phyloP scores from a whole-genome alignment of 2,888 invertebrate genomes.

The Alentia gelatinosa region DNA sequence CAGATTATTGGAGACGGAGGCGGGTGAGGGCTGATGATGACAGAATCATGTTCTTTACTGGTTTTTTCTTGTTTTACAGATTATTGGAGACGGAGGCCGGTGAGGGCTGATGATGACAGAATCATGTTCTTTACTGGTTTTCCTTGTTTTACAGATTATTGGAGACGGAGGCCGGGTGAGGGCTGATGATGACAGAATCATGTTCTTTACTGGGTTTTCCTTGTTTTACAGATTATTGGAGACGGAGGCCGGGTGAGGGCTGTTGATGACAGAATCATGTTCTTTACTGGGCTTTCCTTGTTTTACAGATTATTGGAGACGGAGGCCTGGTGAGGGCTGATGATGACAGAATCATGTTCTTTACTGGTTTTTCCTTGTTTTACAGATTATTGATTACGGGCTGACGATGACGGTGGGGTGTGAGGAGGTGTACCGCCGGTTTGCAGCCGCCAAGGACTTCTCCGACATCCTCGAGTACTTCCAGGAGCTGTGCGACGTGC shows the following conservation, averaged over 20 bases:
- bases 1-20: no score
- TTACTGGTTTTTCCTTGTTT: neutral
- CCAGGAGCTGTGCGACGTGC: neutral
- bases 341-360: neutral
- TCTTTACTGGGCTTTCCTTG: neutral
- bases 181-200: no score
- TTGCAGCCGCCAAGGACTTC: slow-evolving; percentile 18
- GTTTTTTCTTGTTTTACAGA: no score
- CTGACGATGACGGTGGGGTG: neutral
- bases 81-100: no score
- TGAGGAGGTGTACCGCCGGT: neutral
- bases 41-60: no score
- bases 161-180: no score
- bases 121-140: no score
- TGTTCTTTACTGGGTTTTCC: neutral
- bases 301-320: neutral
- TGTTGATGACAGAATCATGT: neutral
- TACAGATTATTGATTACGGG: neutral
- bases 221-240: neutral
- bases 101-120: no score
- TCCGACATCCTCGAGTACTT: neutral
- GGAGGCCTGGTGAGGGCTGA: neutral
- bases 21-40: no score
- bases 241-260: neutral
- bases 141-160: no score